phyloP scores from a whole-genome alignment of 2,113 vertebrate genomes.

The Lagopus muta region DNA sequence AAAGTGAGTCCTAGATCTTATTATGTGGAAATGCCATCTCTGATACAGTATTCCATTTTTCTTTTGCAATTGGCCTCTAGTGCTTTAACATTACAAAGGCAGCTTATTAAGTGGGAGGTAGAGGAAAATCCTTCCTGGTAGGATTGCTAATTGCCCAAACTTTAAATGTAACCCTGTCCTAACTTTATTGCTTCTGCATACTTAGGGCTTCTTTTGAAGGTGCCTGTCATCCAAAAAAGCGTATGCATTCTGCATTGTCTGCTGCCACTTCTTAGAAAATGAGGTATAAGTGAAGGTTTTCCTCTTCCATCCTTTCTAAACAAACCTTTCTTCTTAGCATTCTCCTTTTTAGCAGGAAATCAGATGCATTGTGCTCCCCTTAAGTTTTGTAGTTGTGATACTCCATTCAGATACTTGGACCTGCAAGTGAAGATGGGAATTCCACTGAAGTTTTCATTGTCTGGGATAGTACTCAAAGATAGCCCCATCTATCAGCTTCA shows the following conservation, averaged over 20 bases:
- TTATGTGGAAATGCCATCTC: constrained; percentile 52
- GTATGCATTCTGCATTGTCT: not conserved
- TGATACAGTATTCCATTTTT: constrained; percentile 46
- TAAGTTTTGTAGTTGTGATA: not conserved
- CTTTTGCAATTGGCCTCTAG: constrained; percentile 45
- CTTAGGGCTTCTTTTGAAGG: constrained; percentile 18
- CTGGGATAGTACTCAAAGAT: not conserved
- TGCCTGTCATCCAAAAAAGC: not conserved
- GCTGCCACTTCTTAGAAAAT: not conserved
- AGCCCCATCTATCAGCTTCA: not conserved
- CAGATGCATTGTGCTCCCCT: not conserved
- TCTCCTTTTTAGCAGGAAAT: not conserved
- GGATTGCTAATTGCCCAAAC: constrained; percentile 34
- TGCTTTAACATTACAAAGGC: constrained; percentile 45
- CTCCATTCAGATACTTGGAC: not conserved
- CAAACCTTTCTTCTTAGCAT: not conserved
- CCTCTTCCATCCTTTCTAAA: not conserved
- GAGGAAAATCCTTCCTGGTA: constrained; percentile 37
- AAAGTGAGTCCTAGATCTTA: constrained; percentile 53
- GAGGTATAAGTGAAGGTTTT: not conserved
- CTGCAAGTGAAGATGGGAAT: not conserved
- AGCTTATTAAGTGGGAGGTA: constrained; percentile 28
- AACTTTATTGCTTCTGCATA: not conserved
- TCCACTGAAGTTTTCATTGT: not conserved
- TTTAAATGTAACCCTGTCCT: constrained; percentile 10